Percentiles rank a stretch among this genome's conserved stretches.
These are phyloP conservation scores for Ormyrus nitidulus DNA, from an alignment of 2,888 invertebrate species.

Conservation along the genomic window DNA sequence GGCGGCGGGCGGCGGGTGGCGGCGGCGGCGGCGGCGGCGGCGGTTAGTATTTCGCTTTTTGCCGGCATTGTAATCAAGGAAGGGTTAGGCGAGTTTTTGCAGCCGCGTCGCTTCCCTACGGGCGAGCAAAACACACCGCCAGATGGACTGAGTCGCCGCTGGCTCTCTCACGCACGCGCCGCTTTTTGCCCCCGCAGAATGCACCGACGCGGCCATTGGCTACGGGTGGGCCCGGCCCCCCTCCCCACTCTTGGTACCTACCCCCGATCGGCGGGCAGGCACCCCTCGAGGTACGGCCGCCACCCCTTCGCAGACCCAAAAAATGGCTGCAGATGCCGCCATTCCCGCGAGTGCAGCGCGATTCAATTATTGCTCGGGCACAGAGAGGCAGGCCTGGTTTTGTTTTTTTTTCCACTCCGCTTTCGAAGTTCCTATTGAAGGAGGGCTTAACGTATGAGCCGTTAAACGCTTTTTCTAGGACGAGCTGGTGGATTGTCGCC, in stretches of 20 bases:
- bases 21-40: slow-evolving; percentile 64
- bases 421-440: too few species aligned
- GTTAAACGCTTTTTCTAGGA: slow-evolving; percentile 28
- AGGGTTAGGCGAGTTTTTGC: slow-evolving; percentile 76
- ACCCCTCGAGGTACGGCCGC: slow-evolving; percentile 15
- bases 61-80: slow-evolving; percentile 76
- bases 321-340: slow-evolving; percentile 49
- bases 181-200: slow-evolving; percentile 20
- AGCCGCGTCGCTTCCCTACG: slow-evolving; percentile 60
- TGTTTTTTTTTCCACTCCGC: neutral
- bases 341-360: neutral
- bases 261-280: neutral
- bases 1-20: slow-evolving; percentile 65
- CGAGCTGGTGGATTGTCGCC: neutral
- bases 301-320: slow-evolving; percentile 40
- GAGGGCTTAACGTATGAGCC: slow-evolving; percentile 19
- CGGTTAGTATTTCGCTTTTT: slow-evolving; percentile 76
- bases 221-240: slow-evolving; percentile 2
- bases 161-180: slow-evolving; percentile 59
- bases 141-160: slow-evolving; percentile 75
- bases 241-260: neutral
- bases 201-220: slow-evolving; percentile 20
- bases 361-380: too few species aligned
- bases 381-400: neutral
- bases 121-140: slow-evolving; percentile 70